Base-by-base conservation (phyloP, 2,113 vertebrate species). In the Hemicordylus capensis region DNA sequence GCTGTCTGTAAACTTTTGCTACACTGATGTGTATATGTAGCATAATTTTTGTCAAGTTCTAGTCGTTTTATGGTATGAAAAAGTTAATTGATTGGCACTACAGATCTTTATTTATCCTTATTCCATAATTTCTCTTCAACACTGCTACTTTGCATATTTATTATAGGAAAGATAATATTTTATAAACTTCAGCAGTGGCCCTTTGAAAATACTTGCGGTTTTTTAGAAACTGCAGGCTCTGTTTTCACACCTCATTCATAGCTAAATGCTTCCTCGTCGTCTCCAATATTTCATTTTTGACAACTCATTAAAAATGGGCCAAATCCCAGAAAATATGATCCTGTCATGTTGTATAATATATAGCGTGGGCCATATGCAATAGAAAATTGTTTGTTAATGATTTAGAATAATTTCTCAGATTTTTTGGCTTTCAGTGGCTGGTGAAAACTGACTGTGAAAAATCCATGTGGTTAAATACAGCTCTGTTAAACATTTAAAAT, bases 401-500 rank as follows among this genome's bases (percentile, higher is more conserved):
- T 93, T 95, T 92, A 94, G 88, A 94, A 89, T 95, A 90, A 95
- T 95, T 95, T 95, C 59, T 91, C 76, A 77, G 24, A 90, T 93
- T 92, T 89, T 79, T 94, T 92, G 24, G 34, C 58, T 93, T 95
- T 93, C 87, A 85, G 76, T 94, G 85, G 85, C 90, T 89, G 80
- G 85, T 67, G 84, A 63, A 94, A 95, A 90, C 64, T 90, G 86
- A 92, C 87, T 89, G 28, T 93, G 37, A 3, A 72, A 94, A 96
- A 87, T 95, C 93, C 91, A 80, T 93, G 92, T 94, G 93, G 79
- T 90, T 96, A 94, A 95, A 89, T 95, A 86, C 69, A 92, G 91
- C 89, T 90, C 44, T 90, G 90, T 92, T 94, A 92, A 95, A 95
- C 94, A 92, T 96, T 96, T 96, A 91, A 94, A 95, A 94, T 95